phyloP scores from a whole-genome alignment of 2,888 invertebrate genomes.

The Pammene aurita region DNA sequence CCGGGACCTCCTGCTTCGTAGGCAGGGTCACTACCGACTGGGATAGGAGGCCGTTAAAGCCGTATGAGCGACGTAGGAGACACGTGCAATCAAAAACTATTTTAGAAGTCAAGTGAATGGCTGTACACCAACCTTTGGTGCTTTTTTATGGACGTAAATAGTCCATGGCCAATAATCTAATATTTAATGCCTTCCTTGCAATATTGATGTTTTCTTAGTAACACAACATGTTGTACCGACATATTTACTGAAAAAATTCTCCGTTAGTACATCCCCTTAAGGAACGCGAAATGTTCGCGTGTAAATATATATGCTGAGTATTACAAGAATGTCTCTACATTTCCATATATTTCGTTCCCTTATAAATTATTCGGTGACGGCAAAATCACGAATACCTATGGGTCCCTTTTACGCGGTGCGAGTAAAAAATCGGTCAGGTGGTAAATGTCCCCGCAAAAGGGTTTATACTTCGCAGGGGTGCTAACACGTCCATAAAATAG shows the following conservation, averaged over 20 bases:
- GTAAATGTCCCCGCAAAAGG: slow-evolving; percentile 32
- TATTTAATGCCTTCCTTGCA: too few relatives aligned
- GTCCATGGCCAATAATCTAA: too few relatives aligned
- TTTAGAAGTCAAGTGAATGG: too few relatives aligned
- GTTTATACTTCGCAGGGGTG: slow-evolving; percentile 24
- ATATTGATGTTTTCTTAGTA: too few relatives aligned
- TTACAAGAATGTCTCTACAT: slow-evolving; percentile 24
- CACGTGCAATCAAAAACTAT: too few relatives aligned
- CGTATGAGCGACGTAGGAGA: too few relatives aligned
- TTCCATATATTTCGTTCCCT: slow-evolving; percentile 34
- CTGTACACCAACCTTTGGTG: too few relatives aligned
- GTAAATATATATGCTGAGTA: slow-evolving; percentile 25
- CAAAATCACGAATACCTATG: slow-evolving; percentile 36
- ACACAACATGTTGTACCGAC: too few relatives aligned
- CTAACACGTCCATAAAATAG: slow-evolving; percentile 14
- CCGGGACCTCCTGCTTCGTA: too few relatives aligned
- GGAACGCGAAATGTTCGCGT: not conserved
- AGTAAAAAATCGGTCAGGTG: slow-evolving; percentile 40
- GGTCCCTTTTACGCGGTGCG: slow-evolving; percentile 25
- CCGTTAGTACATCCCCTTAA: slow-evolving; percentile 1
- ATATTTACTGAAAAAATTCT: not conserved
- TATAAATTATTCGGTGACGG: slow-evolving; percentile 39
- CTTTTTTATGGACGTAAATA: too few relatives aligned
- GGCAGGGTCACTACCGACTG: too few relatives aligned
- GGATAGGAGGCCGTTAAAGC: too few relatives aligned